Evolutionary conservation across 2,797 vertebrate species (phyloP).

Genomic region (Ataeniobius toweri): DNA sequence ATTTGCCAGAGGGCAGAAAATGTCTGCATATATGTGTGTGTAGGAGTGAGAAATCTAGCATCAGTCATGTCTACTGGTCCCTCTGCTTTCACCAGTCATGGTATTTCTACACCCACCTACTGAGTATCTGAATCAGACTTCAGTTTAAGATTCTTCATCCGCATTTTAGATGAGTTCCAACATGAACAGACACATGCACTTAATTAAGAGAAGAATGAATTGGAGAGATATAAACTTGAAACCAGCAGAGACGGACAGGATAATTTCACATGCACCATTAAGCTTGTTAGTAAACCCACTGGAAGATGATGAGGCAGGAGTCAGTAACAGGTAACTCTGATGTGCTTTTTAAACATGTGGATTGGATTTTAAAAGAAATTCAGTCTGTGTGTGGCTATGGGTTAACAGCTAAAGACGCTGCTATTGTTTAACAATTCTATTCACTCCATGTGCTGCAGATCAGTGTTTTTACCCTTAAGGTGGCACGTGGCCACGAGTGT

Average conservation of each 20-base stretch:
- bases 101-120: constrained; percentile 3
- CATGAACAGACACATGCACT: not conserved
- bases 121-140: constrained; percentile 17
- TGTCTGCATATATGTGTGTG: constrained; percentile 27
- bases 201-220: not conserved
- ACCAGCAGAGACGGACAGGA: not conserved
- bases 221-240: constrained; percentile 6
- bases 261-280: constrained; percentile 4
- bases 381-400: constrained; percentile 19
- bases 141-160: constrained; percentile 10
- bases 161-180: constrained; percentile 7
- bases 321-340: constrained; percentile 21
- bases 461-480: constrained; percentile 15
- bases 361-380: constrained; percentile 17
- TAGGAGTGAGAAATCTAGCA: constrained; percentile 30
- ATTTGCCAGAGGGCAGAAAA: constrained; percentile 15
- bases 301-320: constrained; percentile 12
- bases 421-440: constrained; percentile 20
- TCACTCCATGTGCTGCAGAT: constrained; percentile 7
- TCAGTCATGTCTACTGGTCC: constrained; percentile 36
- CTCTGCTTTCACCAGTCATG: constrained; percentile 17
- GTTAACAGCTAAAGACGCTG: constrained; percentile 29
- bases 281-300: not conserved
- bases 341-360: constrained; percentile 15
- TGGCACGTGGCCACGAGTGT: not conserved